phyloP scores from a whole-genome alignment of 2,797 vertebrate species.

The Dendrocincla tyrannina region DNA sequence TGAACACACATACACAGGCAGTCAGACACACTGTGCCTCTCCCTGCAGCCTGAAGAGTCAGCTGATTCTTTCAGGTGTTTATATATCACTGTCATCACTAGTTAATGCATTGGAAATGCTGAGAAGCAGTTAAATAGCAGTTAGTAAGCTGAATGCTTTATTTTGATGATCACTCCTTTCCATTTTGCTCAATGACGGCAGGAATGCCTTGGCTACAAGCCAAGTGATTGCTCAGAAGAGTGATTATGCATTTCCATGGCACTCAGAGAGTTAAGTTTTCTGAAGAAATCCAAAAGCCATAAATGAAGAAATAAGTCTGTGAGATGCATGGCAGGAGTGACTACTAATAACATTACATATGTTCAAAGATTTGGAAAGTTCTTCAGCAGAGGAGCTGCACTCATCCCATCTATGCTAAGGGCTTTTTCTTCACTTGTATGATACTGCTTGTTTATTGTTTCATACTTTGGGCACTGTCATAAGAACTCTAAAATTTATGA shows the following conservation, averaged over 20 bases:
- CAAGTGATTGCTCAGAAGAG: not conserved
- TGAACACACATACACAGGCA: fast-evolving
- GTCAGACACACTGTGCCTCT: not conserved
- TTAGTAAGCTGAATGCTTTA: constrained; percentile 38
- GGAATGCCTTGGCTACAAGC: not conserved
- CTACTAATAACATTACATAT: not conserved
- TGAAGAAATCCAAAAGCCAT: not conserved
- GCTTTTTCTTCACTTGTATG: not conserved
- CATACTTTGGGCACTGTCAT: not conserved
- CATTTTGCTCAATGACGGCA: not conserved
- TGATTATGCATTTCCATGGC: not conserved
- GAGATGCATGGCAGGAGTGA: not conserved
- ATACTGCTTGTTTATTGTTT: not conserved
- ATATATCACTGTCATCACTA: not conserved
- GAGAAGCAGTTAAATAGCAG: constrained; percentile 42
- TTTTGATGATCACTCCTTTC: constrained; percentile 33
- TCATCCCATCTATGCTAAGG: not conserved
- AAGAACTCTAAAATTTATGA: not conserved
- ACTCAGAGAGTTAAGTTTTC: not conserved
- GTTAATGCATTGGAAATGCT: constrained; percentile 25
- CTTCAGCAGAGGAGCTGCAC: fast-evolving
- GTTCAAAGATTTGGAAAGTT: not conserved
- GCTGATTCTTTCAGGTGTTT: not conserved
- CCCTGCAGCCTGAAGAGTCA: not conserved
- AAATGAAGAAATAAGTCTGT: not conserved